Conservation (phyloP, 2,888 invertebrate species). For the Zygogramma bicolorata region DNA sequence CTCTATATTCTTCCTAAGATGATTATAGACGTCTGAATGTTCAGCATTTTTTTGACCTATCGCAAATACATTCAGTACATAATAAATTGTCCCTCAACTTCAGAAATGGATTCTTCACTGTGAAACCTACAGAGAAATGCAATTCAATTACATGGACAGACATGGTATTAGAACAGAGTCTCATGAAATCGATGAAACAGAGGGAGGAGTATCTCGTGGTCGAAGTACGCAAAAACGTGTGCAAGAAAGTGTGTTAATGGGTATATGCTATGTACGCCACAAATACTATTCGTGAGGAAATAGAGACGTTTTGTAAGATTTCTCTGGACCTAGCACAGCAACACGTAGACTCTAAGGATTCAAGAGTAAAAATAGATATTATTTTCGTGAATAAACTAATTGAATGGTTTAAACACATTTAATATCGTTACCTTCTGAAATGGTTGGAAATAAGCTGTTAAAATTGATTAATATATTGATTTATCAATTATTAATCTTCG, state of each 20-base stretch:
- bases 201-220: slow-evolving; percentile 46
- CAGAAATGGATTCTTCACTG: slow-evolving; percentile 42
- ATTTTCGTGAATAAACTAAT: slow-evolving; percentile 51
- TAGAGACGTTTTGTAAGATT: slow-evolving; percentile 51
- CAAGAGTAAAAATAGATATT: slow-evolving; percentile 55
- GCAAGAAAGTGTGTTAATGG: slow-evolving; percentile 47
- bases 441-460: too few relatives aligned
- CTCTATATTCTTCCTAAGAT: too few relatives aligned
- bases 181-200: slow-evolving; percentile 48
- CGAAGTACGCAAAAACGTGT: slow-evolving; percentile 43
- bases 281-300: slow-evolving; percentile 47
- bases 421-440: too few relatives aligned
- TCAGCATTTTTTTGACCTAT: too few relatives aligned
- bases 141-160: slow-evolving; percentile 44
- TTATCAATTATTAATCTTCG: too few relatives aligned
- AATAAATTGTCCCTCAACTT: too few relatives aligned
- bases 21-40: too few relatives aligned
- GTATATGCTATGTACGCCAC: slow-evolving; percentile 49
- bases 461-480: too few relatives aligned
- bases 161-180: slow-evolving; percentile 35
- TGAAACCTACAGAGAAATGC: slow-evolving; percentile 46
- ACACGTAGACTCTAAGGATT: slow-evolving; percentile 55
- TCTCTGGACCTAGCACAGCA: slow-evolving; percentile 52
- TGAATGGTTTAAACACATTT: slow-evolving; percentile 41
- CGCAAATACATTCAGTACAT: too few relatives aligned